phyloP scores from a whole-genome alignment of 1,140 invertebrate genomes.

The Trissolcus basalis region DNA sequence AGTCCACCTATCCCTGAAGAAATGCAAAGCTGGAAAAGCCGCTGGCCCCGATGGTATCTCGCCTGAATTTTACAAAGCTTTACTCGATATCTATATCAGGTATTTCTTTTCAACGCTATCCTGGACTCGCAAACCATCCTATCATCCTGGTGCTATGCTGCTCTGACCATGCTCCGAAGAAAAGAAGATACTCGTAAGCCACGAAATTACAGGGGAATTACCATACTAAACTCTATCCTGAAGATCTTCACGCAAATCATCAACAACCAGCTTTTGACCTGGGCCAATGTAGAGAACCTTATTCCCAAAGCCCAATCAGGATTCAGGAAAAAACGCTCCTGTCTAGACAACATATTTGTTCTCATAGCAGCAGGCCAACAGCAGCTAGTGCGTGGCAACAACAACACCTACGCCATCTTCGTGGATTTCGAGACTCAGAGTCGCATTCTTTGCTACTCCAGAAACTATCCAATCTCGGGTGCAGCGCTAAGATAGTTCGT shows the following conservation, averaged over 20 bases:
- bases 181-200: neutral
- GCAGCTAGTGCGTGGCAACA: neutral
- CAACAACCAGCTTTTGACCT: neutral
- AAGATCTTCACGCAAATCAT: neutral
- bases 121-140: neutral
- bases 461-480: no score
- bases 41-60: neutral
- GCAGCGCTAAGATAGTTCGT: no score
- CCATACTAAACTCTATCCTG: neutral
- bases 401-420: neutral
- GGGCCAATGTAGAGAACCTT: neutral
- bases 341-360: neutral
- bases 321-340: neutral
- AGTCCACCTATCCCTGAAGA: neutral
- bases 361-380: neutral
- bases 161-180: neutral
- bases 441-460: no score
- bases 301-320: conserved; percentile 4
- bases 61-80: no score
- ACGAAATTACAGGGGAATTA: neutral
- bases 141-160: neutral
- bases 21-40: neutral
- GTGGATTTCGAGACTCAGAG: no score
- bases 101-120: no score
- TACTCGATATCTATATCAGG: no score